Evolutionary conservation across 2,888 invertebrate genomes (phyloP).

Genomic region (Cylindroiulus punctatus): DNA sequence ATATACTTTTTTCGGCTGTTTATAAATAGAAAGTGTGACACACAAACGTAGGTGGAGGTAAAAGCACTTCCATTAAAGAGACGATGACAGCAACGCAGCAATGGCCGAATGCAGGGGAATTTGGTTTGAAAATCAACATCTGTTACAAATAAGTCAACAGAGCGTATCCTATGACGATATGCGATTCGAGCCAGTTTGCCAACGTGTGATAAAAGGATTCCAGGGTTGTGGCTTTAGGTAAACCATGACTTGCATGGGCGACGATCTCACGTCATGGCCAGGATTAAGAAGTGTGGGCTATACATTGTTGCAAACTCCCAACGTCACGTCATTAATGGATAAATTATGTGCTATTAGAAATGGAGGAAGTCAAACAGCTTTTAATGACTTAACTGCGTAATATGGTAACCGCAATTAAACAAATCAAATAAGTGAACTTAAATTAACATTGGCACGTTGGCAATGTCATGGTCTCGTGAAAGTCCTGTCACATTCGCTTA

Average conservation of each 20-base stretch:
- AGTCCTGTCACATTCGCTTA: neutral
- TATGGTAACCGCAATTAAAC: neutral
- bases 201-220: constrained; percentile 2
- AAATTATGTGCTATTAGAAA: neutral
- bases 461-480: neutral
- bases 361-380: neutral
- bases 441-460: neutral
- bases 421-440: neutral
- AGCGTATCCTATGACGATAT: neutral
- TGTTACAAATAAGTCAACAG: constrained; percentile 38
- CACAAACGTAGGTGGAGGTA: constrained; percentile 49
- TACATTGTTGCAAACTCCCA: neutral
- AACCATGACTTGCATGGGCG: neutral
- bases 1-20: constrained; percentile 26
- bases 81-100: constrained; percentile 20
- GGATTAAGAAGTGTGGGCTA: neutral
- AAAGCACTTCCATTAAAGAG: constrained; percentile 43
- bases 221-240: neutral
- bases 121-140: constrained; percentile 33
- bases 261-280: neutral
- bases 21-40: constrained; percentile 52
- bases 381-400: neutral
- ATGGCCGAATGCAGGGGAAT: neutral
- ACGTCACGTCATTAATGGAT: neutral
- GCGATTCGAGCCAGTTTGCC: neutral